Evolutionary conservation across 2,888 invertebrate species (phyloP), one percentile per base, ranked within the genome.

Genomic region (Oscheius myriophilus): DNA sequence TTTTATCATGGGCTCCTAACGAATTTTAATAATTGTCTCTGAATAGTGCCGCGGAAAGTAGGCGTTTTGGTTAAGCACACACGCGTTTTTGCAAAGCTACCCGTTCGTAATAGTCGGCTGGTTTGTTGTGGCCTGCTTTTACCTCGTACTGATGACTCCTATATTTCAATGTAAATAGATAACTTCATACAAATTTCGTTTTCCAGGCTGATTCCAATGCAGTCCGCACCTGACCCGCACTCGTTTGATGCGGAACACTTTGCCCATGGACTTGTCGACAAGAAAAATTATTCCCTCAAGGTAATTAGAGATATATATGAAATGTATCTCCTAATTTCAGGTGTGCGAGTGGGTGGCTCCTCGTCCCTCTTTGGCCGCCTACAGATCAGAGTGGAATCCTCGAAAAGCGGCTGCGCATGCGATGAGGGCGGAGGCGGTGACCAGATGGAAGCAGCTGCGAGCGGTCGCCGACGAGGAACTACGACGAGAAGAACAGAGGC

Each of bases 141-240:
- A n/a, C n/a, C n/a, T n/a, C n/a, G n/a, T n/a, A n/a, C n/a, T n/a
- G n/a, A n/a, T n/a, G n/a, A n/a, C n/a, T n/a, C n/a, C n/a, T n/a
- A n/a, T n/a, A n/a, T n/a, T n/a, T n/a, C n/a, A n/a, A n/a, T n/a
- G n/a, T n/a, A n/a, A n/a, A n/a, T n/a, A n/a, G n/a, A n/a, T n/a
- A n/a, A n/a, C n/a, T n/a, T n/a, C n/a, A n/a, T n/a, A n/a, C n/a
- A n/a, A n/a, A n/a, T n/a, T n/a, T n/a, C n/a, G n/a, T n/a, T 18
- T 53, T 53, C 12, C 16, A 53, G 63, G 63, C n/a, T 63, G 52
- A 43, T 63, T 18, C 65, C 65, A 45, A 65, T 41, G 55, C 16
- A 16, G 11, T 54, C 45, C 6, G 55, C 65, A 12, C 12, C 26
- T 1, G 33, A 65, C 55, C 55, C 65, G 2, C 65, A 65, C 55